Evolutionary conservation across 2,888 invertebrate species (phyloP), one percentile per base, ranked within the genome.

Genomic region (Eristalis intricaria): DNA sequence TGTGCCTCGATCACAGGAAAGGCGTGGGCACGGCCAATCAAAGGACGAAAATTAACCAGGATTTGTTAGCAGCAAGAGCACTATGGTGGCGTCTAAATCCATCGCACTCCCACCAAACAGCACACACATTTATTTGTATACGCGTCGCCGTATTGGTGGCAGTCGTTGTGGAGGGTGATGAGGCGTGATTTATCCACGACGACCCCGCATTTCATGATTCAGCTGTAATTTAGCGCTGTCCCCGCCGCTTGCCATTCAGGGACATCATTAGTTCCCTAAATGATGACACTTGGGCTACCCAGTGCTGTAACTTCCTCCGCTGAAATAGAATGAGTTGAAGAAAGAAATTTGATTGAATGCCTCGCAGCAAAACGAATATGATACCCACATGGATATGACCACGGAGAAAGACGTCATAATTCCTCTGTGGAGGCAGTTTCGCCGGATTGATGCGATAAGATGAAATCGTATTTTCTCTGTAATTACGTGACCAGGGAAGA

Each of bases 401-500:
- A 19, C 10, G 50, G 8, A 65, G 32, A 40, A 26, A 11, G 26
- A 26, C 60, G 38, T 35, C 35, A 58, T 26, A 7, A 71, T 38
- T 61, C 23, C n/a, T n/a, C 61, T 35, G 1, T n/a, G 58, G 35
- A 35, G 35, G 22, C 50, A 65, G 15, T 50, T 63, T 22, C 8
- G 56, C 65, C 56, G 64, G 35, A 56, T 74, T 64, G 65, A 74
- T 74, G 74, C 32, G 74, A 74, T 74, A 56, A 65, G 65, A 74
- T 65, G 56, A 58, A 74, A 74, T 56, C 64, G 64, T 64, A 65
- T 74, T 64, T 65, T 56, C 74, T 65, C 50, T 65, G 38, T 74
- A 74, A 74, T 74, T 65, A 74, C 65, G 74, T 74, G 74, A 74
- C 74, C 56, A 74, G 74, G 64, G 50, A 32, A 35, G 64, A 50